phyloP scores from a whole-genome alignment of 2,888 invertebrate genomes.

The Hyppa rectilinea region DNA sequence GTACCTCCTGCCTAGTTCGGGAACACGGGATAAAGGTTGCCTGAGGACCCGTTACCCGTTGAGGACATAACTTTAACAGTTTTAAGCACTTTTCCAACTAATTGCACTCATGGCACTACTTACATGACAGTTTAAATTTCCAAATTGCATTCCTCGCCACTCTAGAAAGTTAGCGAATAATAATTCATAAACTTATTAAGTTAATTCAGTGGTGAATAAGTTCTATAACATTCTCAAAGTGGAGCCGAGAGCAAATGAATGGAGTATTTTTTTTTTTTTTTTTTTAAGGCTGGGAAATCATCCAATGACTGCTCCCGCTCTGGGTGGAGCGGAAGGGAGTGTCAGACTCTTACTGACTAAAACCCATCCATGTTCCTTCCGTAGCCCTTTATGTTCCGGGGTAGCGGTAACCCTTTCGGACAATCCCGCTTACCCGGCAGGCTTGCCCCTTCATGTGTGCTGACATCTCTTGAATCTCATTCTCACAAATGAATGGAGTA shows the following conservation, averaged over 20 bases:
- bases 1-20: slow-evolving; percentile 23
- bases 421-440: no score
- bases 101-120: slow-evolving; percentile 17
- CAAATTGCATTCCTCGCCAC: slow-evolving; percentile 41
- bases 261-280: no score
- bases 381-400: no score
- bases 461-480: no score
- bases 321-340: no score
- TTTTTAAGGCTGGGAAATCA: no score
- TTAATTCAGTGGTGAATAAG: slow-evolving; percentile 53
- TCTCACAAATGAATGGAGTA: slow-evolving; percentile 55
- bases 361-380: no score
- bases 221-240: slow-evolving; percentile 53
- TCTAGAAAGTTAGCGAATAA: slow-evolving; percentile 44
- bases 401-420: no score
- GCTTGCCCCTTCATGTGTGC: no score
- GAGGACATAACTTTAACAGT: slow-evolving; percentile 8
- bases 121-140: slow-evolving; percentile 21
- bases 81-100: slow-evolving; percentile 11
- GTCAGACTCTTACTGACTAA: no score
- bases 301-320: no score
- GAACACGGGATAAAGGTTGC: slow-evolving; percentile 5
- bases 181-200: slow-evolving; percentile 56
- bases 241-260: slow-evolving; percentile 49
- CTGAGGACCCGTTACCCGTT: background rate